Evolutionary conservation across 2,797 vertebrate genomes (phyloP).

Genomic region (Enoplosus armatus): DNA sequence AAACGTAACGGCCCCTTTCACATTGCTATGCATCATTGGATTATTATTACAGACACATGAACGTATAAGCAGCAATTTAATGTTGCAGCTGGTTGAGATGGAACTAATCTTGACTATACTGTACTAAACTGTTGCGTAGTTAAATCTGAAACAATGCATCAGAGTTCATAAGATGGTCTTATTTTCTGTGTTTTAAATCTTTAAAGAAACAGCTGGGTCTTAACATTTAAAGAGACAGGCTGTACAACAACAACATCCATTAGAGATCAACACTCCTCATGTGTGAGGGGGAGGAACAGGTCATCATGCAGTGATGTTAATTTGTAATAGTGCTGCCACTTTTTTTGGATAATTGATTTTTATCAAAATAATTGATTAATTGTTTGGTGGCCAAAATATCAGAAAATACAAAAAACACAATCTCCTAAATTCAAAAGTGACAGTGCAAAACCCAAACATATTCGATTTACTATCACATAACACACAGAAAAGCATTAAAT

Average conservation of each 20-base stretch:
- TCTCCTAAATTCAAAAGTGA: not conserved
- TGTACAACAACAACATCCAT: slow-evolving; percentile 23
- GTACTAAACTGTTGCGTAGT: not conserved
- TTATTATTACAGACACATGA: not conserved
- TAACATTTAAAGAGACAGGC: slow-evolving; percentile 59
- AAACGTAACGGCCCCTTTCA: not conserved
- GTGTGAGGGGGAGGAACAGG: slow-evolving; percentile 45
- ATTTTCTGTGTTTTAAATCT: not conserved
- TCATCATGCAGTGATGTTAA: slow-evolving; percentile 1
- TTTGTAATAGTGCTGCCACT: not conserved
- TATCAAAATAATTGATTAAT: not conserved
- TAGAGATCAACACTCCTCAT: slow-evolving; percentile 18
- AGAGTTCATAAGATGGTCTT: not conserved
- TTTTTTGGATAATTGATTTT: too few species aligned
- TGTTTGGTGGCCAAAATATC: not conserved
- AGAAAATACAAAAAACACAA: not conserved
- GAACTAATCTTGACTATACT: not conserved
- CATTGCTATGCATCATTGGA: not conserved
- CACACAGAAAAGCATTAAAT: not conserved
- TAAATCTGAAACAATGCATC: not conserved
- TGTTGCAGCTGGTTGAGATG: not conserved
- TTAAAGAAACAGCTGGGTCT: slow-evolving; percentile 66
- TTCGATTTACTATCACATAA: not conserved
- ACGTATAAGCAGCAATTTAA: not conserved
- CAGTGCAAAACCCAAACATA: not conserved